Evolutionary conservation across 64 coral and sea anemone species (phyloP), one percentile per base, ranked within the genome.

Genomic region (Stylophora pistillata): DNA sequence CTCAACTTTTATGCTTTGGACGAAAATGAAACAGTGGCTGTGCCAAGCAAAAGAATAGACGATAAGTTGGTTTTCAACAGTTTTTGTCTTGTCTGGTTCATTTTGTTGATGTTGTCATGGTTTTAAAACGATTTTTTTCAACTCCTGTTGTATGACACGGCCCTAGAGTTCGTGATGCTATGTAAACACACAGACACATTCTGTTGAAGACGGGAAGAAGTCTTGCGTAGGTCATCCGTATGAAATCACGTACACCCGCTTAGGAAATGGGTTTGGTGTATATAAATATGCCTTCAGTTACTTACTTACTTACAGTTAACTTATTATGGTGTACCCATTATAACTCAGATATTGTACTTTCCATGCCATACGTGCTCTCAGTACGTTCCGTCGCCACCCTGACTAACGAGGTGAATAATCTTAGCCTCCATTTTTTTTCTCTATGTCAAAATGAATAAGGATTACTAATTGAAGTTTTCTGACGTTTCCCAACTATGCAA

Each of bases 131-230:
- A 15, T 21, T 84, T 54, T 21, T 9, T n/a, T 2, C 16, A 37
- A 13, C 15, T 21, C 10, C 4, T n/a, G 66, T 5, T 84, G 16
- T 26, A 28, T 84, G 34, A 69, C 28, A 41, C 58, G 32, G 1
- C 60, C 31, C 13, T 17, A 59, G 60, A 18, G 78, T 64, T 82
- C 78, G 78, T 82, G 78, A 82, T 58, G 37, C 78, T 18, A 82
- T 37, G 78, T 82, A 82, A 82, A 82, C 78, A 82, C 15, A 13
- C 30, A 41, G 31, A 58, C 14, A 20, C 15, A 3, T 9, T 47
- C 37, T 47, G 37, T 47, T 47, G 37, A 13, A 11, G 29, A 18
- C 0, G 58, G 20, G 23, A n/a, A 12, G 18, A 13, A 58, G 17
- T 17, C 21, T 59, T 60, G 7, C 54, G 7, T 59, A 0, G 18